phyloP scores from a whole-genome alignment of 30 jellyfish, hydroid and myxozoan genomes.

The Aurelia sp. region DNA sequence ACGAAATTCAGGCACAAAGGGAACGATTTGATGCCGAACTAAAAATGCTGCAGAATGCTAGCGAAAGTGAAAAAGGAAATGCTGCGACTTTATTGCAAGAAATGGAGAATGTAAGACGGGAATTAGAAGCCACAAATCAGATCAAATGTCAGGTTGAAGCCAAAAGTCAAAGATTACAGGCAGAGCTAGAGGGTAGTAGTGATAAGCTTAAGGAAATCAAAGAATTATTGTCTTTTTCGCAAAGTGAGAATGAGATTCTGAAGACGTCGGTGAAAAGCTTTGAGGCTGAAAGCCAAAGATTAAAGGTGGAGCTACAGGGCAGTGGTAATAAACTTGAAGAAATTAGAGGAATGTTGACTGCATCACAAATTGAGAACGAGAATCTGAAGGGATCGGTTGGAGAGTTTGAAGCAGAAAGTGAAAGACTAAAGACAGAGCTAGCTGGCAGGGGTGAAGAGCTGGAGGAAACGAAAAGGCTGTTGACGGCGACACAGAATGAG shows the following conservation, averaged over 20 bases:
- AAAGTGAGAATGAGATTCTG: background rate
- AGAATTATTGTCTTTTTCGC: background rate
- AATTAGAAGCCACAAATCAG: slow-evolving; percentile 6
- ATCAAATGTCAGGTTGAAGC: slow-evolving; percentile 5
- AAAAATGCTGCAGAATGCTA: slow-evolving; percentile 12
- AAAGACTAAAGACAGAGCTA: background rate
- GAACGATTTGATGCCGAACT: slow-evolving; percentile 37
- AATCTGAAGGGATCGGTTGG: background rate
- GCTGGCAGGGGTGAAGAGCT: background rate
- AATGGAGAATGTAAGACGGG: slow-evolving; percentile 45
- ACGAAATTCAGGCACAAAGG: slow-evolving; percentile 39
- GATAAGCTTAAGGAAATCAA: background rate
- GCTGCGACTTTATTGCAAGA: slow-evolving; percentile 38
- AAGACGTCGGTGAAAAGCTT: background rate
- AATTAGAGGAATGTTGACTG: background rate
- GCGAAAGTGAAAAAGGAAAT: slow-evolving; percentile 48
- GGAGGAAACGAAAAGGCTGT: background rate
- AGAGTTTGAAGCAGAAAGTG: background rate
- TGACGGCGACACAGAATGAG: background rate
- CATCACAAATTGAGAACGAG: background rate
- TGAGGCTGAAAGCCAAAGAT: background rate
- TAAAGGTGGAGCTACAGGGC: background rate
- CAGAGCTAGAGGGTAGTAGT: background rate
- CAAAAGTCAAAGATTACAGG: background rate
- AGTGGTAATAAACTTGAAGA: background rate